Conservation (phyloP, 1,140 invertebrate species). For the Hetaerina americana region DNA sequence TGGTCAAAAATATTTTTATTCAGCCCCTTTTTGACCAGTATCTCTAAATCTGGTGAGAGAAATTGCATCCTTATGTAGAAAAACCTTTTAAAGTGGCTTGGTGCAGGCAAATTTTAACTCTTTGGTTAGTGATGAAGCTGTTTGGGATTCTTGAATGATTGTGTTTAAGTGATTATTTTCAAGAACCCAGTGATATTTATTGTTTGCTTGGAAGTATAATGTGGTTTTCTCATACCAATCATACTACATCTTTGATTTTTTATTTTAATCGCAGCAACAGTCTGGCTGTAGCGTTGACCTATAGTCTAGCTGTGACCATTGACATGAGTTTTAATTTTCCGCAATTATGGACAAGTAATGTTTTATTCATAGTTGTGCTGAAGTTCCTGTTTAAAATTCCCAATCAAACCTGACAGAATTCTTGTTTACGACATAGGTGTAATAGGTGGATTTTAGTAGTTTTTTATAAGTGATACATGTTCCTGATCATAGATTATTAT, state of each 20-base stretch:
- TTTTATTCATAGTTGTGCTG: background rate
- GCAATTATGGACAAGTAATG: background rate
- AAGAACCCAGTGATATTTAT: background rate
- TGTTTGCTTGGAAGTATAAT: background rate
- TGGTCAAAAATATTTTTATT: slow-evolving; percentile 1
- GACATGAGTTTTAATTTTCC: background rate
- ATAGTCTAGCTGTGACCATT: background rate
- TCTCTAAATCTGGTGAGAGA: background rate
- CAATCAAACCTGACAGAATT: background rate
- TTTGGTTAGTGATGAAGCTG: background rate
- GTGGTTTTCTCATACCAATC: background rate
- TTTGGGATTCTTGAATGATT: background rate
- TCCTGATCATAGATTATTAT: slow-evolving; percentile 11
- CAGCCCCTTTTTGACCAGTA: background rate
- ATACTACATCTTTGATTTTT: background rate
- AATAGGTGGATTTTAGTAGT: background rate
- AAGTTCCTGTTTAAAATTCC: background rate
- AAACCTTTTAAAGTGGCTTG: background rate
- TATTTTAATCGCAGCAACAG: background rate
- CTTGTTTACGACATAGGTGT: background rate
- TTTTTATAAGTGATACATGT: slow-evolving; percentile 6
- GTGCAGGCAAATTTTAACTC: background rate
- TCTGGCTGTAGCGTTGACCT: background rate
- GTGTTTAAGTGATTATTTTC: background rate
- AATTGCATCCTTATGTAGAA: background rate